Base-by-base conservation (phyloP, 2,888 invertebrate genomes). In the Nudaria mundana region DNA sequence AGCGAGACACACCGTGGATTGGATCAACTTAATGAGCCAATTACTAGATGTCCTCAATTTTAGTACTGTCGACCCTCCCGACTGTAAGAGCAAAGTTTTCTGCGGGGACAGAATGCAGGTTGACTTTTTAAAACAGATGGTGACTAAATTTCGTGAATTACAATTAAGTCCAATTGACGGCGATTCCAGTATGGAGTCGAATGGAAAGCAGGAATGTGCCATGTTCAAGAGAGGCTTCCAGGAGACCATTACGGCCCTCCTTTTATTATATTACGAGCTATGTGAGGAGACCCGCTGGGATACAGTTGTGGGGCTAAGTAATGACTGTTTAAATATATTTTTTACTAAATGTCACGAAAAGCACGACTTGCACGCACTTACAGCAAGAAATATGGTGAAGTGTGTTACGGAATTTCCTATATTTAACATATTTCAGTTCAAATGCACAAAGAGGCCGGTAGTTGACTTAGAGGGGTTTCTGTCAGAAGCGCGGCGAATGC, bases 1-100 rank as follows among this genome's bases (percentile, higher is more conserved):
- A 0, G 57, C 48, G 6, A 33, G 10, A 8, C 49, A 45, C 12
- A 59, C 63, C 2, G 54, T 46, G 6, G 37, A 52, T 18, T 57
- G 48, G 25, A 46, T 63, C n/a, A 33, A 34, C 6, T 47, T 40
- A 7, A 40, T 63, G 26, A 46, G 44, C 32, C 40, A 48, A 32
- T 23, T 63, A 14, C 49, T 37, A n/a, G 31, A 33, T 8, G 29
- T 40, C 3, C 44, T 55, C 12, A 52, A 54, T 24, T 54, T 54
- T 7, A 37, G 36, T 22, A n/a, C 20, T 3, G 3, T n/a, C 1
- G 5, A 35, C 12, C 35, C 30, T 3, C 25, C 25, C 0, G 35
- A 30, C 1, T 12, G 26, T 11, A 36, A 8, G 5, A 16, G 7
- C 1, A 3, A 5, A 0, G 31, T 16, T 29, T 39, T 28, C 30